Evolutionary conservation across 2,797 vertebrate species (phyloP).

Genomic region (Schizopygopsis malacanthus): DNA sequence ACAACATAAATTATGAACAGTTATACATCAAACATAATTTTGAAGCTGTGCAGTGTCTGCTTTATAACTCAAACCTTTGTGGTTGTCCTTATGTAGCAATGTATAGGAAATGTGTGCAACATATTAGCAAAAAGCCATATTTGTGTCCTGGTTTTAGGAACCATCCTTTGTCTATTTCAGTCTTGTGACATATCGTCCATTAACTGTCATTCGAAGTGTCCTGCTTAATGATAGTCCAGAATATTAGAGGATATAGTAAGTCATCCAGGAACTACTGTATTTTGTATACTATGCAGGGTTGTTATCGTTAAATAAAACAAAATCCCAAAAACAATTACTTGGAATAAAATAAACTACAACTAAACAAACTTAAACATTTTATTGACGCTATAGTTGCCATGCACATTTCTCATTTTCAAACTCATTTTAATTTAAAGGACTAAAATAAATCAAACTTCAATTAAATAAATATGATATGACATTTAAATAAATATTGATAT

Average conservation of each 20-base stretch:
- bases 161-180: neutral
- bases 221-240: too few species aligned
- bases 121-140: neutral
- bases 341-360: neutral
- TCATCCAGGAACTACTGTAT: neutral
- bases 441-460: too few species aligned
- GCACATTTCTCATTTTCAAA: too few species aligned
- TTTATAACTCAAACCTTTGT: neutral
- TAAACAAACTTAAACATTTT: too few species aligned
- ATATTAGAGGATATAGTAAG: too few species aligned
- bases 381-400: too few species aligned
- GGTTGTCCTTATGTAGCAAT: neutral
- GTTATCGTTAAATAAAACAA: neutral
- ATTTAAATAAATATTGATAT: too few species aligned
- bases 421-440: too few species aligned
- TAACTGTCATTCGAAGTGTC: too few species aligned
- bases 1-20: neutral
- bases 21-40: neutral
- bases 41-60: neutral
- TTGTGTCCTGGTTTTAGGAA: neutral
- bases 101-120: neutral
- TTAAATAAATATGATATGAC: too few species aligned
- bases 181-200: too few species aligned
- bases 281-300: too few species aligned
- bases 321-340: neutral